Evolutionary conservation across 2,888 invertebrate genomes (phyloP).

Genomic region (Calameuta pallipes): DNA sequence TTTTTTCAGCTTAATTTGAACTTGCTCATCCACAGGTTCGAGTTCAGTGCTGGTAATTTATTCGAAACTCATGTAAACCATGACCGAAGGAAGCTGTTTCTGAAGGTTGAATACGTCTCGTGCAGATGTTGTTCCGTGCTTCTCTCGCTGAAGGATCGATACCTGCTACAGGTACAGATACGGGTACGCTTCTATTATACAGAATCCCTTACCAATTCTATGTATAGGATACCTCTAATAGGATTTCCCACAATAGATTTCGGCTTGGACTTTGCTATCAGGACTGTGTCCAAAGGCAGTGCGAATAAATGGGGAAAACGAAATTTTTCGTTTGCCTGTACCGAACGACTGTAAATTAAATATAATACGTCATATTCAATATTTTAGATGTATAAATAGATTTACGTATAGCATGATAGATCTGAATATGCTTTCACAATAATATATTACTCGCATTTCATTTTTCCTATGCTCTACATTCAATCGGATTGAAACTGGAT

Average conservation of each 20-base stretch:
- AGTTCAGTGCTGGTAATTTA: background rate
- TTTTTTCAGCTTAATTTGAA: background rate
- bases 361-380: no score
- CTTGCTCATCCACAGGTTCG: background rate
- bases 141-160: background rate
- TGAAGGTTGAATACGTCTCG: background rate
- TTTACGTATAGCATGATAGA: no score
- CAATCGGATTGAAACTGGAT: background rate
- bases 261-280: background rate
- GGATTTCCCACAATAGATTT: background rate
- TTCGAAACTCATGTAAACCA: background rate
- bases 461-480: background rate
- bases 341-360: background rate
- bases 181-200: background rate
- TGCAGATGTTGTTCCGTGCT: background rate
- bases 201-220: background rate
- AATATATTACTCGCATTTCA: background rate
- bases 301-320: background rate
- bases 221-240: background rate
- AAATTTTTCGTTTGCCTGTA: background rate
- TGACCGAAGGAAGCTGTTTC: background rate
- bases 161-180: background rate
- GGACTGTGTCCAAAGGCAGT: background rate
- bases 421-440: no score
- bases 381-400: no score